Conservation (phyloP, 2,113 vertebrate genomes). For the Axis porcinus region DNA sequence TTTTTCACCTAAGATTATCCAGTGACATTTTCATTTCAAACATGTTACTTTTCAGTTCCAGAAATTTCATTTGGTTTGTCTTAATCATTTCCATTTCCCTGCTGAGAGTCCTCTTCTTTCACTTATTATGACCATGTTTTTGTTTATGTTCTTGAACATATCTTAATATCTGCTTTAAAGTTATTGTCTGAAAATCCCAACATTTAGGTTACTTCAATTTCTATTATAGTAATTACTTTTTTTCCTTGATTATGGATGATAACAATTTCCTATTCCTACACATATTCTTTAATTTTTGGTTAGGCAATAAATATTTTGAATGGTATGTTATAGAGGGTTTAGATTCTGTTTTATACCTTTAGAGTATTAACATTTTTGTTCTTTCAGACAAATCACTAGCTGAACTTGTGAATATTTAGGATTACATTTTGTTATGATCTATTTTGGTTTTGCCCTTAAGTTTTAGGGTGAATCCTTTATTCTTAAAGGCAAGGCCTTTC, state of each 20-base stretch:
- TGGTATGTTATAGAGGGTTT: not conserved
- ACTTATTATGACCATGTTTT: not conserved
- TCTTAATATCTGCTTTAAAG: not conserved
- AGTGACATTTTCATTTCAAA: conserved; percentile 11
- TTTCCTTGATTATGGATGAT: not conserved
- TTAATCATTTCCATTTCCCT: not conserved
- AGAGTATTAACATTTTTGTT: not conserved
- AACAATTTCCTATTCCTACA: not conserved
- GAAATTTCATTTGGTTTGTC: not conserved
- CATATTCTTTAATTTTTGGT: not conserved
- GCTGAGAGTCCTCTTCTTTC: not conserved
- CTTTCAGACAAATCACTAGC: not conserved
- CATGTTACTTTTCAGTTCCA: not conserved
- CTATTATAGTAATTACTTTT: not conserved
- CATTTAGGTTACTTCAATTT: not conserved
- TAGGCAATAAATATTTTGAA: not conserved
- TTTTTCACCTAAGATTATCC: not conserved
- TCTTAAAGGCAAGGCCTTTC: not conserved
- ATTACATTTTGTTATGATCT: not conserved
- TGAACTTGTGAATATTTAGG: not conserved
- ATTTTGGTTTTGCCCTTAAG: not conserved
- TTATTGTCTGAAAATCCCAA: not conserved
- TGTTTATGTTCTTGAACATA: not conserved
- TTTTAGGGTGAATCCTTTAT: not conserved
- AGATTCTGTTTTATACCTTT: conserved; percentile 20